Conservation (phyloP, 2,888 invertebrate species). For the Drosophila melanocephala region DNA sequence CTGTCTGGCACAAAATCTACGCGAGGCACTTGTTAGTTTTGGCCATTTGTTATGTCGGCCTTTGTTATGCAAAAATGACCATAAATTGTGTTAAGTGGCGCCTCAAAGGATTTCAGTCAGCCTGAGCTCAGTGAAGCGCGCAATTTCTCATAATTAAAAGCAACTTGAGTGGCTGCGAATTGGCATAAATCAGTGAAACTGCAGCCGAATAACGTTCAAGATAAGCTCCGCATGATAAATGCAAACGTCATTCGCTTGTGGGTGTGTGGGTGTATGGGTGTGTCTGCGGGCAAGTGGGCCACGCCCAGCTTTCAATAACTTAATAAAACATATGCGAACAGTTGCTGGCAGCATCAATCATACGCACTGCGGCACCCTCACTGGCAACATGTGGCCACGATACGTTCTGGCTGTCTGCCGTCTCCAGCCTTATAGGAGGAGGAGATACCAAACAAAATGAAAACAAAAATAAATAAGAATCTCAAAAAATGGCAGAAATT, state of each 20-base stretch:
- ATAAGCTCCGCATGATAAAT: slow-evolving; percentile 51
- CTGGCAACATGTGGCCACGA: slow-evolving; percentile 13
- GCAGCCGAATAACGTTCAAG: slow-evolving; percentile 40
- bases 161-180: slow-evolving; percentile 56
- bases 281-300: background rate
- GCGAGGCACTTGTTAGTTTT: slow-evolving; percentile 49
- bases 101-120: slow-evolving; percentile 29
- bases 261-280: background rate
- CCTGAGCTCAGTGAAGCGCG: slow-evolving; percentile 14
- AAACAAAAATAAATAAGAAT: slow-evolving; percentile 24
- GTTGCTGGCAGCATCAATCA: slow-evolving; percentile 38
- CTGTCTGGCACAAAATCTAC: slow-evolving; percentile 25
- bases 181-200: slow-evolving; percentile 63
- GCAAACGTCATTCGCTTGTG: slow-evolving; percentile 11
- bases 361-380: slow-evolving; percentile 9
- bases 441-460: background rate
- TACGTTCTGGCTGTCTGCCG: background rate
- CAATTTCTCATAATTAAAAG: slow-evolving; percentile 70
- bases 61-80: slow-evolving; percentile 67
- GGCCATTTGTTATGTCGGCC: slow-evolving; percentile 37
- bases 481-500: slow-evolving; percentile 46
- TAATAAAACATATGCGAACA: slow-evolving; percentile 36
- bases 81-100: slow-evolving; percentile 70
- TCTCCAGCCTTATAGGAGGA: background rate
- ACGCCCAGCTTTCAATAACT: slow-evolving; percentile 35